Evolutionary conservation across 1,140 invertebrate species (phyloP).

Genomic region (Chelonus insularis): DNA sequence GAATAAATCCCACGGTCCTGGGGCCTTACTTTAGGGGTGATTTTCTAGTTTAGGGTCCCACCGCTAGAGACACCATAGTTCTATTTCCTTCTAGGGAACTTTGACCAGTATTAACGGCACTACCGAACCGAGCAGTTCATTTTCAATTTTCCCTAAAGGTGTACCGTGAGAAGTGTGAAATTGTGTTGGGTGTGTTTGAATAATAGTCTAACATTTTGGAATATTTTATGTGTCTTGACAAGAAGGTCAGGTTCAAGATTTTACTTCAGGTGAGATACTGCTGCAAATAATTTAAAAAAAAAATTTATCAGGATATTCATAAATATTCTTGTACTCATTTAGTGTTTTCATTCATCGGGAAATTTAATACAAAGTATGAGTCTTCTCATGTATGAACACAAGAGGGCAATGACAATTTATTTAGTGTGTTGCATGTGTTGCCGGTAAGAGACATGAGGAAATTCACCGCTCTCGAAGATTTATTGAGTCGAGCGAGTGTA

Average conservation of each 20-base stretch:
- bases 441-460: not conserved
- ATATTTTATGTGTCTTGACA: not conserved
- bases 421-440: not conserved
- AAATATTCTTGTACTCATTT: slow-evolving; percentile 7
- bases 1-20: not conserved
- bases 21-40: not conserved
- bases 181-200: too few relatives aligned
- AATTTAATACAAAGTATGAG: slow-evolving; percentile 14
- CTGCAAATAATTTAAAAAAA: not conserved
- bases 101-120: not conserved
- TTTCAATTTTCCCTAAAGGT: not conserved
- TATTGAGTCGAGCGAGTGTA: not conserved
- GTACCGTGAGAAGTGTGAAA: not conserved
- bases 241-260: slow-evolving; percentile 16
- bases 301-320: not conserved
- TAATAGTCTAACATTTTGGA: not conserved
- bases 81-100: not conserved
- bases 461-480: slow-evolving; percentile 10
- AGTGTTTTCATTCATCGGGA: not conserved
- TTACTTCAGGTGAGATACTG: not conserved
- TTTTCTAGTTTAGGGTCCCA: not conserved
- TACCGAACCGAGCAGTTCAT: not conserved
- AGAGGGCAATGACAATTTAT: slow-evolving; percentile 4
- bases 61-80: not conserved
- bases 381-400: not conserved